A percentile compares a stretch with the other conserved stretches of the same genome.
phyloP scores from a whole-genome alignment of 2,113 vertebrate genomes.

The Pterocles gutturalis region DNA sequence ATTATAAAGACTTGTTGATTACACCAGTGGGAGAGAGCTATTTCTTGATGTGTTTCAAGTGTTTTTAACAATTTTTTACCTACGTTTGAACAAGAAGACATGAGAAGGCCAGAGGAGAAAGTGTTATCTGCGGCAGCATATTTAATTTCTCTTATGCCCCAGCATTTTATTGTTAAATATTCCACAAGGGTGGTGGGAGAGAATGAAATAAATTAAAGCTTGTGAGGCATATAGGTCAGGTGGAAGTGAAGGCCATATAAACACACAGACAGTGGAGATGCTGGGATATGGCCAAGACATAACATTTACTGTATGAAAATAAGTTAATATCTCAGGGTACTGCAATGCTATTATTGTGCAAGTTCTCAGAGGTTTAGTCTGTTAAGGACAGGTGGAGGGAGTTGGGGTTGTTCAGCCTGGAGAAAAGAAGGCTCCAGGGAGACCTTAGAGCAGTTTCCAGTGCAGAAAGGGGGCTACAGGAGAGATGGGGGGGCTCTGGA shows the following conservation, averaged over 20 bases:
- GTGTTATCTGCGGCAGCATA: neutral
- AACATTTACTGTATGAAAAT: neutral
- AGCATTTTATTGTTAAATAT: neutral
- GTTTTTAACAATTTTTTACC: neutral
- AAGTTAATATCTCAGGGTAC: neutral
- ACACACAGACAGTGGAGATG: neutral
- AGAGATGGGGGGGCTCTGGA: too few relatives aligned
- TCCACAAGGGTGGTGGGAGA: neutral
- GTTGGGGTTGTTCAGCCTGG: too few relatives aligned
- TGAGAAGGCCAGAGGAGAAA: neutral
- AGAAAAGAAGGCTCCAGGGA: too few relatives aligned
- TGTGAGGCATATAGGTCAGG: neutral
- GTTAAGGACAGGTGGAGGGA: too few relatives aligned
- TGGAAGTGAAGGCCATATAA: neutral
- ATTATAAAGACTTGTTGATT: neutral
- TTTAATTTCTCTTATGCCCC: neutral
- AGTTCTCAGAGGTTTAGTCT: neutral
- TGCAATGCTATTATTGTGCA: neutral
- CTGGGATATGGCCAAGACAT: neutral
- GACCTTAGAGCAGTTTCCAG: too few relatives aligned
- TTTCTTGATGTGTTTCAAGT: neutral
- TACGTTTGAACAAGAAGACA: neutral
- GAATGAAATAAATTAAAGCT: neutral
- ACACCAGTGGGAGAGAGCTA: neutral
- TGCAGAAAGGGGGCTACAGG: too few relatives aligned